phyloP scores from a whole-genome alignment of 2,888 invertebrate genomes.

The Boloria euphrosyne region DNA sequence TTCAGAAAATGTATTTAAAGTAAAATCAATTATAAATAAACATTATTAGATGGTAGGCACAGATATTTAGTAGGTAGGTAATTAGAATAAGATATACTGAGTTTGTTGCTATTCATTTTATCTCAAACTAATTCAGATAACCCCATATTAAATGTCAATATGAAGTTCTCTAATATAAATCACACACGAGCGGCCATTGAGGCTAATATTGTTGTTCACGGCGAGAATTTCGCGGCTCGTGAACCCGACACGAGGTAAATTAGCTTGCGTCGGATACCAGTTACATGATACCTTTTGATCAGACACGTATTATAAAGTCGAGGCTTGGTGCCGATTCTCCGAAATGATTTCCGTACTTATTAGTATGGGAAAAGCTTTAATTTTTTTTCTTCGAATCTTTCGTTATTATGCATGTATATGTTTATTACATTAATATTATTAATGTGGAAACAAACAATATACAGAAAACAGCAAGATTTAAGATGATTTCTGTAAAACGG shows the following conservation, averaged over 20 bases:
- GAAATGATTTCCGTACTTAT: slow-evolving; percentile 3
- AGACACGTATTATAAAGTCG: slow-evolving; percentile 15
- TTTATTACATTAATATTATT: no score
- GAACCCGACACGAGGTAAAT: slow-evolving; percentile 21
- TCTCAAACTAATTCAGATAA: no score
- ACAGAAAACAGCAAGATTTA: no score
- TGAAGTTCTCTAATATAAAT: slow-evolving; percentile 24
- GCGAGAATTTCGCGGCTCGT: slow-evolving; percentile 19
- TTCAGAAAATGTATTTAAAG: not conserved
- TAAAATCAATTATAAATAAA: no score
- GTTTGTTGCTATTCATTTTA: no score
- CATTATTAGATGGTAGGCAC: no score
- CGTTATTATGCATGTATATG: not conserved
- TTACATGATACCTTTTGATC: slow-evolving; percentile 21
- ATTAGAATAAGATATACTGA: no score
- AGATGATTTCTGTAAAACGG: no score
- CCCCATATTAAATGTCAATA: not conserved
- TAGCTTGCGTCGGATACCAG: slow-evolving; percentile 10
- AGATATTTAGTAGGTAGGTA: no score
- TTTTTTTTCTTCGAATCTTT: not conserved
- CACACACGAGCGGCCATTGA: slow-evolving; percentile 25
- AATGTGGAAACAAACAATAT: no score
- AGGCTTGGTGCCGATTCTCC: slow-evolving; percentile 11
- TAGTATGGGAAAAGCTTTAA: not conserved
- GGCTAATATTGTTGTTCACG: slow-evolving; percentile 25